A percentile compares a stretch with the other conserved stretches of the same genome.
Conservation (phyloP, 2,888 invertebrate species). For the Xylophagus ater region DNA sequence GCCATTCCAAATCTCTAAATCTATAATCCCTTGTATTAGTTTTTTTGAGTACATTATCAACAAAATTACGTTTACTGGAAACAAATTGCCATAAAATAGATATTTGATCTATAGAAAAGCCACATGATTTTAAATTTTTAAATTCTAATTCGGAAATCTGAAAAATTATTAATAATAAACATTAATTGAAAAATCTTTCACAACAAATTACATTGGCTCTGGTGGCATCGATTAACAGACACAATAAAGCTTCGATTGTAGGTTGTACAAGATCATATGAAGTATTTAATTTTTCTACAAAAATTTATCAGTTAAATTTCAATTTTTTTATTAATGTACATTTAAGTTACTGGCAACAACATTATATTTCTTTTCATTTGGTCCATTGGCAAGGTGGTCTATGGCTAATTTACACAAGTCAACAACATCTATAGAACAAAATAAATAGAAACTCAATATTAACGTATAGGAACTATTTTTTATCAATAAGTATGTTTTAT, state of each 20-base stretch:
- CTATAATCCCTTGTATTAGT: constrained; percentile 31
- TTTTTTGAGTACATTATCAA: constrained; percentile 34
- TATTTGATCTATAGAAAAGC: constrained; percentile 26
- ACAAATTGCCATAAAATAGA: constrained; percentile 34
- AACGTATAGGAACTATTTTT: no score
- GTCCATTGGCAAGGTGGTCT: constrained; percentile 50
- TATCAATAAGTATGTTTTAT: no score
- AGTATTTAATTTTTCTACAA: constrained; percentile 42
- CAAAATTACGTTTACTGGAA: constrained; percentile 30
- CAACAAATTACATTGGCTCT: constrained; percentile 48
- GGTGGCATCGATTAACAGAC: constrained; percentile 58
- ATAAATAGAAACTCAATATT: not conserved
- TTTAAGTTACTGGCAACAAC: constrained; percentile 36
- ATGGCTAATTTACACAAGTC: constrained; percentile 52
- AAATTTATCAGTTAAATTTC: not conserved
- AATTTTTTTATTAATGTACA: not conserved
- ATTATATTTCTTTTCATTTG: constrained; percentile 45
- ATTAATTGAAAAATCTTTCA: not conserved
- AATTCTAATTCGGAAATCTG: constrained; percentile 23
- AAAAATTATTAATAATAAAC: not conserved
- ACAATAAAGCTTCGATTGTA: constrained; percentile 60
- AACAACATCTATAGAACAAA: constrained; percentile 41
- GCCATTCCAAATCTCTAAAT: constrained; percentile 51
- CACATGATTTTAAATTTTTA: constrained; percentile 22
- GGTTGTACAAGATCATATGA: constrained; percentile 41